Base-by-base conservation (phyloP, 2,888 invertebrate species). In the Petrolisthes manimaculis region DNA sequence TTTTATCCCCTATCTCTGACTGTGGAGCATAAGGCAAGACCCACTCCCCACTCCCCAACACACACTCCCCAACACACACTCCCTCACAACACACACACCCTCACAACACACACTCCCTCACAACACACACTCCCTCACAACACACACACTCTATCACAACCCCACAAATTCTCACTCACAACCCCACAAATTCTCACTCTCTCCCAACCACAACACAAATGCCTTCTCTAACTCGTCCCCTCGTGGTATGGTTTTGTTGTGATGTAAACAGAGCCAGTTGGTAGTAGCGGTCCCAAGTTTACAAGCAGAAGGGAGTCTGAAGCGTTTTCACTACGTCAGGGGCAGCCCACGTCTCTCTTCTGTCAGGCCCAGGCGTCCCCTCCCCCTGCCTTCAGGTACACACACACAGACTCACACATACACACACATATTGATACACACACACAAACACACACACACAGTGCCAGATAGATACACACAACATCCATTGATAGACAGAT, bases 301-400 rank as follows among this genome's bases (percentile, higher is more conserved):
- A 84, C 82, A 80, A 84, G 86, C 79, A 83, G 79, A 75, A 83
- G 74, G 24, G 74, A 86, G 24, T 24, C 24, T 4, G 80, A 83
- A 83, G 74, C 89, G 51, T 86, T 83, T 56, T 78, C 83, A 37
- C 56, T 67, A 6, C 78, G 37, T n/a, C 55, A 86, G 83, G 80
- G 79, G 14, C 78, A 86, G 53, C 24, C 84, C 67, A 75, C 69
- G 75, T 79, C 88, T 21, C 89, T 90, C 54, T 79, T 86, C 84
- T 90, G 90, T 86, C 82, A 86, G 55, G 88, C 90, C 18, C 90
- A 90, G 88, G 81, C 89, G 5, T 83, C 86, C 9, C 90, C 90
- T 4, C 90, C 90, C 0, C 90, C 90, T 0, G n/a, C 81, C 54
- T 86, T 85, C 81, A 81, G 80, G 86, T 82, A 67, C 24, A 24